phyloP scores from a whole-genome alignment of 1,140 invertebrate genomes.

The Diachasmimorpha longicaudata region DNA sequence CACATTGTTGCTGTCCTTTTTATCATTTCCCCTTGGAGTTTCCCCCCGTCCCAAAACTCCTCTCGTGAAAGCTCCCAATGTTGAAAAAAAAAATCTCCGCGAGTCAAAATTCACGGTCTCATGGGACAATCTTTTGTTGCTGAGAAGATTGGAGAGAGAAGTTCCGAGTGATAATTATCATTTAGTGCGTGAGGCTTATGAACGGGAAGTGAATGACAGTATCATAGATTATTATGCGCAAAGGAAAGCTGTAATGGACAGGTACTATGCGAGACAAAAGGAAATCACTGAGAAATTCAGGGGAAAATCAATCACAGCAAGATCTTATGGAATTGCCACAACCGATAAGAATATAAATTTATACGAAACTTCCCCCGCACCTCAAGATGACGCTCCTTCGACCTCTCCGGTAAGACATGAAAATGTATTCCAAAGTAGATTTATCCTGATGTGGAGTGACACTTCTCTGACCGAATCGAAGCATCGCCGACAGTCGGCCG shows the following conservation, averaged over 20 bases:
- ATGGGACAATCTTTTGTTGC: not conserved
- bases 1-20: no score
- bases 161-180: not conserved
- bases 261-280: constrained; percentile 34
- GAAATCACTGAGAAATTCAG: constrained; percentile 34
- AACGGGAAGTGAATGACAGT: constrained; percentile 14
- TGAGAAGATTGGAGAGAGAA: not conserved
- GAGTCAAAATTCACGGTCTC: not conserved
- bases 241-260: constrained; percentile 41
- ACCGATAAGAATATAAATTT: not conserved
- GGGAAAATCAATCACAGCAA: not conserved
- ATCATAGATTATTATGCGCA: constrained; percentile 37
- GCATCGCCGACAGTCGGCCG: no score
- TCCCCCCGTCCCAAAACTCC: no score
- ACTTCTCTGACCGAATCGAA: no score
- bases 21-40: no score
- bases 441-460: no score
- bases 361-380: not conserved
- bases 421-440: no score
- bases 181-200: not conserved
- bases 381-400: not conserved
- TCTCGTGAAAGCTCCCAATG: no score
- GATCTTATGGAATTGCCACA: not conserved
- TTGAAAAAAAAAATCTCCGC: no score
- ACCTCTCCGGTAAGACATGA: not conserved